These are phyloP conservation scores for Okapia johnstoni DNA, from an alignment of 2,113 vertebrate genomes.

Conservation along the genomic window DNA sequence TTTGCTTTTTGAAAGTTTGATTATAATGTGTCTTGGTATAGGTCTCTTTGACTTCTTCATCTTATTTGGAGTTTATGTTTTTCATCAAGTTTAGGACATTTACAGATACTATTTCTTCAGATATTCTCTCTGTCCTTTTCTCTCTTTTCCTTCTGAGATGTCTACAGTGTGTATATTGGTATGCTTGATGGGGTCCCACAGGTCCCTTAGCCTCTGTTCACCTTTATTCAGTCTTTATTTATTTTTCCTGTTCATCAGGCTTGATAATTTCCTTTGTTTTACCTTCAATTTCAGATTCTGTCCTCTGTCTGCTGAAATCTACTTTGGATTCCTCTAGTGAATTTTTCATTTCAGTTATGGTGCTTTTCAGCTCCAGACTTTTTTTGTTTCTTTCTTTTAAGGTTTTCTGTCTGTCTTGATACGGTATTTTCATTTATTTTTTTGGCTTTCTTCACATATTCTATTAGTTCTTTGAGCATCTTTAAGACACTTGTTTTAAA, in stretches of 20 bases:
- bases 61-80: not conserved
- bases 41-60: not conserved
- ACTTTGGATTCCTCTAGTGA: not conserved
- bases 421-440: not conserved
- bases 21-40: not conserved
- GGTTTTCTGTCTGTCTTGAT: not conserved
- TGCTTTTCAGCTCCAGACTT: not conserved
- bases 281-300: not conserved
- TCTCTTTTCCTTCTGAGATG: not conserved
- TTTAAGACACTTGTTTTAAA: not conserved
- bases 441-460: not conserved
- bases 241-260: not conserved
- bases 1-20: not conserved
- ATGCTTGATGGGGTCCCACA: too few relatives aligned
- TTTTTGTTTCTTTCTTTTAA: not conserved
- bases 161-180: not conserved
- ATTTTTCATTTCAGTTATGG: not conserved
- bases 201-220: not conserved
- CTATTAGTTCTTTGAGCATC: not conserved
- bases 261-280: not conserved
- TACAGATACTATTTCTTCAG: not conserved
- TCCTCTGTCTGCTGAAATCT: not conserved
- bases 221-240: not conserved
- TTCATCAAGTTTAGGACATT: not conserved
- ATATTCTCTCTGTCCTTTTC: not conserved